phyloP scores from a whole-genome alignment of 2,888 invertebrate species.

The Cataglyphis rosenhaueri region DNA sequence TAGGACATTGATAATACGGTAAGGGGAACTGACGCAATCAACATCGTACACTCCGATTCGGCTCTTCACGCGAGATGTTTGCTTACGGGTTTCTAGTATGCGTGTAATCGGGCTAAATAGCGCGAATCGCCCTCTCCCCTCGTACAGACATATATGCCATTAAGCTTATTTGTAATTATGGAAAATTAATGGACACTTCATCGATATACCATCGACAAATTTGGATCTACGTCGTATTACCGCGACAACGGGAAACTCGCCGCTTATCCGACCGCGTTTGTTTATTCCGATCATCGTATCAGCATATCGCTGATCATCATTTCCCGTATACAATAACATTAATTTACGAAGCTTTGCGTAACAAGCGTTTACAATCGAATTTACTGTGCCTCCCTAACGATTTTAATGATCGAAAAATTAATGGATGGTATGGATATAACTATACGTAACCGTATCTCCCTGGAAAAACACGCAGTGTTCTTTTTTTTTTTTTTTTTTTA shows the following conservation, averaged over 20 bases:
- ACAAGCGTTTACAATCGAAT: not conserved
- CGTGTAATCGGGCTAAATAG: constrained; percentile 47
- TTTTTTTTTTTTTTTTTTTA: not conserved
- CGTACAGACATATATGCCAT: not conserved
- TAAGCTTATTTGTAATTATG: constrained; percentile 49
- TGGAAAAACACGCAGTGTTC: not conserved
- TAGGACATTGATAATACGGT: constrained; percentile 19
- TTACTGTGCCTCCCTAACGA: not conserved
- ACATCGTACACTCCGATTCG: constrained; percentile 35
- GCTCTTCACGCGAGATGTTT: constrained; percentile 52
- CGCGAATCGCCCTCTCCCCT: not conserved
- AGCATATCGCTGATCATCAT: not conserved
- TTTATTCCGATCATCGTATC: constrained; percentile 3
- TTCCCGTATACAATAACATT: not conserved
- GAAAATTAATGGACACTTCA: constrained; percentile 45
- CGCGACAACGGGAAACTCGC: not conserved
- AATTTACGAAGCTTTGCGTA: constrained; percentile 16
- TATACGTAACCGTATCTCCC: not conserved
- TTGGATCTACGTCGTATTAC: constrained; percentile 24
- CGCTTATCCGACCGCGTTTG: constrained; percentile 18
- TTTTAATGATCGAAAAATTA: not conserved
- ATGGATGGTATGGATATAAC: not conserved
- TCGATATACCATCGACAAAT: constrained; percentile 21
- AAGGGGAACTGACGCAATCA: constrained; percentile 35
- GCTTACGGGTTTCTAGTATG: constrained; percentile 21